These are phyloP conservation scores for Drosophila yooni DNA, from an alignment of 2,888 invertebrate genomes.

Conservation along the genomic window DNA sequence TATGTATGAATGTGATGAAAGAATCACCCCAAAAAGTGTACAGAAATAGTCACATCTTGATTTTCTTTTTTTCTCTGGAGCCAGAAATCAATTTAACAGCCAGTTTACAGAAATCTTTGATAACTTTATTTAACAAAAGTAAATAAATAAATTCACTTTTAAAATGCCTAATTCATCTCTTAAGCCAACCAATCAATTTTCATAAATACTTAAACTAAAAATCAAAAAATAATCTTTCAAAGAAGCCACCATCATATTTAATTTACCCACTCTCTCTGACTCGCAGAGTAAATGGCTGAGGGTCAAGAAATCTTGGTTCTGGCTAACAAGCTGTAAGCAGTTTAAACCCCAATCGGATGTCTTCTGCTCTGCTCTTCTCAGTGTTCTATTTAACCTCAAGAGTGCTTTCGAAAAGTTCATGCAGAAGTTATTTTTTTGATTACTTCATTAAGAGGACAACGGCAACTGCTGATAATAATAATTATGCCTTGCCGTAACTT, in stretches of 20 bases:
- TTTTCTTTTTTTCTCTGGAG: fast-evolving
- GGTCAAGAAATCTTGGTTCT: slow-evolving; percentile 42
- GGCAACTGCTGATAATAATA: slow-evolving; percentile 69
- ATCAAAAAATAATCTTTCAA: too few relatives aligned
- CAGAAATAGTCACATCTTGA: background rate
- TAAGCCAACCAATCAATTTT: background rate
- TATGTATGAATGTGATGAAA: background rate
- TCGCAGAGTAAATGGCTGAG: background rate
- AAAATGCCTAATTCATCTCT: background rate
- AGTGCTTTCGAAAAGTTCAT: slow-evolving; percentile 29
- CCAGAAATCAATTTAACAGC: background rate
- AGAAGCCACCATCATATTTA: background rate
- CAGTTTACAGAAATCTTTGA: background rate
- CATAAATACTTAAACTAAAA: background rate
- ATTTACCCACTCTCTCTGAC: background rate
- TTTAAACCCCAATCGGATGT: slow-evolving; percentile 47
- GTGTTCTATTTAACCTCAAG: slow-evolving; percentile 30
- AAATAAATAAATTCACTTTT: background rate
- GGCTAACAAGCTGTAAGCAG: slow-evolving; percentile 52
- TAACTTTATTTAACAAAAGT: background rate
- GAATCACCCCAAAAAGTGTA: background rate
- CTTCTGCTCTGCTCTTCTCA: slow-evolving; percentile 16
- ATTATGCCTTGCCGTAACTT: slow-evolving; percentile 57
- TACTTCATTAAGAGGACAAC: slow-evolving; percentile 78
- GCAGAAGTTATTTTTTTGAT: slow-evolving; percentile 50